Evolutionary conservation across 2,888 invertebrate genomes (phyloP).

Genomic region (Drosophila austrosaltans): DNA sequence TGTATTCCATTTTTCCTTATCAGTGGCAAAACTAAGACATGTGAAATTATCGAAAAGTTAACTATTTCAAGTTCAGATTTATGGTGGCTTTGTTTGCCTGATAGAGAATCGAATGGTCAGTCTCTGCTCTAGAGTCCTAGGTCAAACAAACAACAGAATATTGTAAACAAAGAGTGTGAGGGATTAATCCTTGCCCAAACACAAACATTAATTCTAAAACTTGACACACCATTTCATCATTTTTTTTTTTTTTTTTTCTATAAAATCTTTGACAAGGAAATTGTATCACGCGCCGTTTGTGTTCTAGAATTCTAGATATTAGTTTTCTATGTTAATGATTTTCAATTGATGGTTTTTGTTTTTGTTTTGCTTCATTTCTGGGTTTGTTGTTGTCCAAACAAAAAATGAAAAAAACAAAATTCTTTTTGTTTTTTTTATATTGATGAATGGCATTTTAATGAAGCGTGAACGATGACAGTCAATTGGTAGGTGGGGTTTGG

Average conservation of each 20-base stretch:
- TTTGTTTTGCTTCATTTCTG: conserved; percentile 15
- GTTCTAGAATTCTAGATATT: conserved; percentile 38
- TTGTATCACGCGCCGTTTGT: conserved; percentile 55
- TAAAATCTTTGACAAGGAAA: conserved; percentile 27
- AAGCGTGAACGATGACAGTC: conserved; percentile 61
- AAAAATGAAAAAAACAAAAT: background rate
- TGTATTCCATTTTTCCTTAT: no score
- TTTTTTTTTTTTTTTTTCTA: background rate
- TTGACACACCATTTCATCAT: conserved; percentile 21
- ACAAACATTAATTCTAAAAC: no score
- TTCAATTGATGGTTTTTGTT: conserved; percentile 46
- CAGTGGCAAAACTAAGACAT: no score
- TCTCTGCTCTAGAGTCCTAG: no score
- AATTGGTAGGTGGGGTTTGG: conserved; percentile 22
- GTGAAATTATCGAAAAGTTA: no score
- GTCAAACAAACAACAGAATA: no score
- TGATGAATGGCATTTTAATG: conserved; percentile 63
- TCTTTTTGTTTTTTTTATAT: conserved; percentile 21
- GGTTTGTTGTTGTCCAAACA: conserved; percentile 13
- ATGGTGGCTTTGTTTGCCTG: no score
- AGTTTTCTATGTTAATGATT: conserved; percentile 42
- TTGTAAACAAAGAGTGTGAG: no score
- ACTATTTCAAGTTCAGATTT: no score
- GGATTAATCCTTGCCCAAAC: no score
- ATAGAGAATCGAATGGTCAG: no score